These are phyloP conservation scores for Rhorus exstirpatorius DNA, from an alignment of 2,888 invertebrate species.

Conservation along the genomic window DNA sequence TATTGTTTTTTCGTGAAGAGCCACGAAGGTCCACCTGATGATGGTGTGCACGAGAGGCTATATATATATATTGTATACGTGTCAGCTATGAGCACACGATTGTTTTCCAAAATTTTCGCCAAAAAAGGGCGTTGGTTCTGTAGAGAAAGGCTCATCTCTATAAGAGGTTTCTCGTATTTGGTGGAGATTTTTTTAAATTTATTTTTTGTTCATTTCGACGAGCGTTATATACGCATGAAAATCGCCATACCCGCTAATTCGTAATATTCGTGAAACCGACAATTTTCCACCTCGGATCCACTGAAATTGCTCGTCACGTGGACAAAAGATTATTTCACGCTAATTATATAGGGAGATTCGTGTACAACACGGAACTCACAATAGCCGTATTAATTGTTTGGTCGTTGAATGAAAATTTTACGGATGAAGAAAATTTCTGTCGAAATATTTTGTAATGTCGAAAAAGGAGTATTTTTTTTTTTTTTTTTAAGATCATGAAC, in stretches of 20 bases:
- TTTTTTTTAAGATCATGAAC: conserved; percentile 20
- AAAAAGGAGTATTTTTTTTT: not conserved
- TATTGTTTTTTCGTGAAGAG: conserved; percentile 60
- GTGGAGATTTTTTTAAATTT: not conserved
- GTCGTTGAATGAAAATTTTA: conserved; percentile 10
- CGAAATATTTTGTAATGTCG: not conserved
- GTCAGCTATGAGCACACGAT: conserved; percentile 42
- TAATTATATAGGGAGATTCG: conserved; percentile 16
- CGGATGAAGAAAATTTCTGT: conserved; percentile 8
- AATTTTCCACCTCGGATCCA: conserved; percentile 56
- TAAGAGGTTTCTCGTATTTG: conserved; percentile 9
- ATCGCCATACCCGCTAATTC: conserved; percentile 1
- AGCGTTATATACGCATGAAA: not conserved
- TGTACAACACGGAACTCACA: conserved; percentile 2
- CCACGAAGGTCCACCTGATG: conserved; percentile 52
- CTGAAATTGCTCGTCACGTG: conserved; percentile 52
- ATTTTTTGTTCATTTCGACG: conserved; percentile 1
- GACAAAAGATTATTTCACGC: conserved; percentile 56
- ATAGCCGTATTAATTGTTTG: conserved; percentile 23
- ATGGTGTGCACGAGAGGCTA: conserved; percentile 24
- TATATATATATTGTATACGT: conserved; percentile 28
- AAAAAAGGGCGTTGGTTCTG: conserved; percentile 26
- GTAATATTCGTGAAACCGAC: conserved; percentile 47
- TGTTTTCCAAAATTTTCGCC: conserved; percentile 64
- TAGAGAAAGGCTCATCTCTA: conserved; percentile 10